phyloP scores from a whole-genome alignment of 2,113 vertebrate species.

The Procapra przewalskii region DNA sequence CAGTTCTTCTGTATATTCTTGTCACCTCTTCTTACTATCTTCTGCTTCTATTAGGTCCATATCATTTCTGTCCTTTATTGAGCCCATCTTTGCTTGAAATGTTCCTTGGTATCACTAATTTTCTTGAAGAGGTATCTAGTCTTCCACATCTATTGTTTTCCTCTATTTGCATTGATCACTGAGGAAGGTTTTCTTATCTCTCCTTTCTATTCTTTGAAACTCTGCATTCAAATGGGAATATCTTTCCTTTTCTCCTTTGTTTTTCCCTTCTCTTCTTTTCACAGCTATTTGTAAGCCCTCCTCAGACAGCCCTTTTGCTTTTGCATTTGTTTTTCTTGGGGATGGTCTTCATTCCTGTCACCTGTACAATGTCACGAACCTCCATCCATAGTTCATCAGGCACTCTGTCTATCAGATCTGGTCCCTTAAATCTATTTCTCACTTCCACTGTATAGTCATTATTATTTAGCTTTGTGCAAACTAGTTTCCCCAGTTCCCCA shows the following conservation, averaged over 20 bases:
- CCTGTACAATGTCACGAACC: not conserved
- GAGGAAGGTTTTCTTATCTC: not conserved
- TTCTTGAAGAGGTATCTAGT: not conserved
- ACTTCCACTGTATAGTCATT: not conserved
- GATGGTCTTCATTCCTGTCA: not conserved
- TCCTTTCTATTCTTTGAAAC: not conserved
- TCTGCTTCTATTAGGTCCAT: not conserved
- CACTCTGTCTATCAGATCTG: not conserved
- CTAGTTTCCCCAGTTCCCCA: not conserved
- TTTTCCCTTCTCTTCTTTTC: not conserved
- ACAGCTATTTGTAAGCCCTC: not conserved
- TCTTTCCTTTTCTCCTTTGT: not conserved
- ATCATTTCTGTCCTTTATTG: not conserved
- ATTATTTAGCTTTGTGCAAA: not conserved
- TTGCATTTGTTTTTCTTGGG: not conserved
- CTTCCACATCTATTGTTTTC: not conserved
- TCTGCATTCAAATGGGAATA: not conserved
- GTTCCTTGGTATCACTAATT: not conserved
- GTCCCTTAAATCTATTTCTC: not conserved
- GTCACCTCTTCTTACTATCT: not conserved
- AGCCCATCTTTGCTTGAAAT: not conserved
- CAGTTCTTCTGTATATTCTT: not conserved
- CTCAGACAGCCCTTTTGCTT: not conserved
- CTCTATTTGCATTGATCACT: not conserved
- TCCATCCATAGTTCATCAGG: not conserved